Base-by-base conservation (phyloP, 2,113 vertebrate genomes). In the Protobothrops mucrosquamatus region DNA sequence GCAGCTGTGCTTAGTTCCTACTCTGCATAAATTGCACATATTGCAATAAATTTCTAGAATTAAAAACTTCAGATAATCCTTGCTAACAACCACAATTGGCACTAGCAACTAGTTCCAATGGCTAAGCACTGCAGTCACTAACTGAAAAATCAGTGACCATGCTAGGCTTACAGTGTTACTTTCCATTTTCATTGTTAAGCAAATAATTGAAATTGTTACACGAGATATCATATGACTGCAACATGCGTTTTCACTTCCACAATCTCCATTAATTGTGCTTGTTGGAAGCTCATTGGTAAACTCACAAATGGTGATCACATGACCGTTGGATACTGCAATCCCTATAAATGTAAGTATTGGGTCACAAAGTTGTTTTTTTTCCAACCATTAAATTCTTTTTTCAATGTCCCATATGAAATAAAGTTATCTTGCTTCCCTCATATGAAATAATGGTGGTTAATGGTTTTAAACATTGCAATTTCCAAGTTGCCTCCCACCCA, bases 401-500 rank as follows among this genome's bases (percentile, higher is more conserved):
- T 94, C 94, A 51, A 64, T 81, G 91, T 87, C 64, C 92, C 92
- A 95, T 95, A 94, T 54, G 93, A 93, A 93, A 92, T 91, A 94
- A 95, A 93, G 8, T 81, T 51, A 81, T 52, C 55, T 91, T 74
- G 69, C 69, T 20, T 74, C 20, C 15, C n/a, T 74, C 34, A 20
- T 74, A 39, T 39, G 69, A 39, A 34, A 74, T 34, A 59, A 96
- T 86, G 64, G 23, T 93, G 94, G 88, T 74, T 94, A 95, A 93
- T 91, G 93, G 69, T 85, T 94, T 51, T 94, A 94, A 91, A 46
- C 87, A 29, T 92, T 94, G 56, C 90, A 34, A 91, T 95, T 94
- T 90, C 59, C 57, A 92, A 69, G 92, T 88, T 87, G 94, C 22
- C 9, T 89, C 24, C 59, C 3, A 9, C 4, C 11, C 29, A 51